Base-by-base conservation (phyloP, 2,888 invertebrate genomes). In the Campoletis raptor region DNA sequence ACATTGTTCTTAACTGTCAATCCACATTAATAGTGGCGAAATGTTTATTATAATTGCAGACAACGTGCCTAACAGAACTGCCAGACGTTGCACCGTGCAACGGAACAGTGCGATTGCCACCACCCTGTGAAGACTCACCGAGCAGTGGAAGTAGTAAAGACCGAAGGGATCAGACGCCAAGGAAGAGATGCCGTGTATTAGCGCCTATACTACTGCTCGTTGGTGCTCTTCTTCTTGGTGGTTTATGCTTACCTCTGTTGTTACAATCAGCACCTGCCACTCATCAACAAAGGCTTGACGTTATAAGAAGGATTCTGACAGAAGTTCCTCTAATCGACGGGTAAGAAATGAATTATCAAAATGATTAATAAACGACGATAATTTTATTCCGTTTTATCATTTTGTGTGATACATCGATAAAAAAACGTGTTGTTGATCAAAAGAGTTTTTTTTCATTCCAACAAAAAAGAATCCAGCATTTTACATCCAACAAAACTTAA, bases 311-410 rank as follows among this genome's bases (percentile, higher is more conserved):
- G 90, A 95, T 97, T 94, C 95, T 97, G 90, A 95, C 96, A 90
- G 96, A 96, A 94, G 96, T 96, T 81, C 97, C 97, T 80, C 95
- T 97, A 89, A 96, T 97, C 90, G 97, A 97, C 93, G 97, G 97
- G 89, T 98, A 97, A 94, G 76, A 79, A 79, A 81, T 81, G 24
- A 45, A 83, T 48, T 61, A 15, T 37, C 21, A 15, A 9, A 52
- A 70, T 24, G 4, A 79, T 54, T 54, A 52, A 52, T 24, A 4
- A 37, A 24, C 21, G 15, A 42, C 10, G 9, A 37, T 37, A 4
- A 52, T 30, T 72, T 72, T 48, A 15, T 36, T 45, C 15, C 18
- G 2, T 37, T 37, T 2, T n/a, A 30, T 30, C 30, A 61, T 30
- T 15, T 30, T 61, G 61, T 5, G 5, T 1, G 37, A 9, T 45